Evolutionary conservation across 2,113 vertebrate genomes (phyloP).

Genomic region (Cinclus cinclus): DNA sequence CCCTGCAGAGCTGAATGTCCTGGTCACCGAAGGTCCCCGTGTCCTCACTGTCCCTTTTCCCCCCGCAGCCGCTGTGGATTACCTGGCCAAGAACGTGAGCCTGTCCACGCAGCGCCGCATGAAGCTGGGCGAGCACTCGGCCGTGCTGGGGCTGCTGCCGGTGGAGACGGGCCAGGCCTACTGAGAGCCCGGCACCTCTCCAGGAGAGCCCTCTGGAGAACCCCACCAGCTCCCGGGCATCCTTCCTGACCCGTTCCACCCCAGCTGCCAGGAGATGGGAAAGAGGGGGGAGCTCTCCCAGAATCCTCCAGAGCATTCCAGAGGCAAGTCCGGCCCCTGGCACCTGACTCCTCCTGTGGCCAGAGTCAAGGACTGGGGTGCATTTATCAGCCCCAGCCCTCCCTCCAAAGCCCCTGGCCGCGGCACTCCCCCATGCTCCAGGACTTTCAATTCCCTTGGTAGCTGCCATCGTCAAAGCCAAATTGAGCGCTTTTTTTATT

Average conservation of each 20-base stretch:
- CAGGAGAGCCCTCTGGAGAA: neutral
- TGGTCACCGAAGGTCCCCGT: neutral
- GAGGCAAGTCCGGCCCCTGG: neutral
- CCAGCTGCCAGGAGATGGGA: neutral
- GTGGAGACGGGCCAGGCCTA: slow-evolving; percentile 96
- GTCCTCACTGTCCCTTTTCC: neutral
- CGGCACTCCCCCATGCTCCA: neutral
- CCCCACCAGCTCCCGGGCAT: neutral
- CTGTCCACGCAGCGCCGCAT: slow-evolving; percentile 96
- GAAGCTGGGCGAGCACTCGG: slow-evolving; percentile 97
- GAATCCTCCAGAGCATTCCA: neutral
- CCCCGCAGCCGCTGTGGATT: slow-evolving; percentile 91
- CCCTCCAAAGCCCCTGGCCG: slow-evolving; percentile 9
- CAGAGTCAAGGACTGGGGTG: slow-evolving; percentile 1
- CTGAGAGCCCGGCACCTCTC: neutral
- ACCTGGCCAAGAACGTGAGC: slow-evolving; percentile 98
- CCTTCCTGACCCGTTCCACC: neutral
- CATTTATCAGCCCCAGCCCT: neutral
- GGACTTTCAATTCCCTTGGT: slow-evolving; percentile 37
- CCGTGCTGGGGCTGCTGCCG: slow-evolving; percentile 95
- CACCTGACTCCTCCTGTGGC: neutral
- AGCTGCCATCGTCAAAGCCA: slow-evolving; percentile 36
- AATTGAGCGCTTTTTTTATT: neutral
- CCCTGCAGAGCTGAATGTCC: neutral
- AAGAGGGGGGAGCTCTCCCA: neutral